Base-by-base conservation (phyloP, 2,113 vertebrate species). In the Brachionichthys hirsutus region DNA sequence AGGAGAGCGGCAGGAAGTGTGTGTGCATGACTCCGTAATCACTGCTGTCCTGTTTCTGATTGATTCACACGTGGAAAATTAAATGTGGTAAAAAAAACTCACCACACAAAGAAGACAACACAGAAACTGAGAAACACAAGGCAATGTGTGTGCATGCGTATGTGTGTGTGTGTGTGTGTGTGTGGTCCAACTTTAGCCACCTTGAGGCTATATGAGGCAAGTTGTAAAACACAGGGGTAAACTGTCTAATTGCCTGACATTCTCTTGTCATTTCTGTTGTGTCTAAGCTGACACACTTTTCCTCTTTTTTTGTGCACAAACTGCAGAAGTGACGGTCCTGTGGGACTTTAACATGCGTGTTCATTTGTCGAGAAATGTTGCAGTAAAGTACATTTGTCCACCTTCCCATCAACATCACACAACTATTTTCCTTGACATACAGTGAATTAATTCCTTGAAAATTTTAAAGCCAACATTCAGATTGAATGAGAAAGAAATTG, bases 171-270 rank as follows among this genome's bases (percentile, higher is more conserved):
- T 48, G 69, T 54, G 61, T 30, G 34, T 38, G 49, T 30, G 72
- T 47, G 45, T 64, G 15, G 61, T 41, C 73, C 67, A 43, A 38
- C 74, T 61, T 60, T 41, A 77, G 56, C 47, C 69, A 70, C 78
- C 80, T 75, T 15, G 35, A 38, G 87, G 82, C 70, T 68, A 67
- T 48, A 12, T 57, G 75, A 76, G 38, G 46, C 3, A 44, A 74
- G 66, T 84, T 90, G 85, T 89, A 85, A 89, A 89, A 87, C 80
- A 89, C 55, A 76, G 47, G 58, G 17, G 1, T 84, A 76, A 89
- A 85, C 80, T 75, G 64, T 67, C 85, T 90, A 91, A 91, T 89
- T 89, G 78, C 73, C 64, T 83, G 75, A 68, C 63, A 75, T 85
- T 70, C 68, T 46, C 44, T 55, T 59, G 68, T 82, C 50, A 56